Percentiles rank a stretch among this genome's conserved stretches.
Evolutionary conservation across 2,888 invertebrate species (phyloP).

Genomic region (Melieria omissa): DNA sequence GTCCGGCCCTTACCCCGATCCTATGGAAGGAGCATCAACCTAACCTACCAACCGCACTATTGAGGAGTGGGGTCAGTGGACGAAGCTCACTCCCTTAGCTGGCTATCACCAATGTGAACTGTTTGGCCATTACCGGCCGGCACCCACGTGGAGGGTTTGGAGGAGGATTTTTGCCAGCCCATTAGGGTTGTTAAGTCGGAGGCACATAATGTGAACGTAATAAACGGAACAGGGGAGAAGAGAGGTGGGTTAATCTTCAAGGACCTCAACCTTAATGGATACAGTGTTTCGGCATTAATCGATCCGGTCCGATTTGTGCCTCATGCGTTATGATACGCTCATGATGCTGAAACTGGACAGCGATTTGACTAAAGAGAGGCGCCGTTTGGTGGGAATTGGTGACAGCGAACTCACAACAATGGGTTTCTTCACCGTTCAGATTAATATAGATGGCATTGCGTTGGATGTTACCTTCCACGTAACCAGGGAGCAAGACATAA

Average conservation of each 20-base stretch:
- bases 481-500: constrained; percentile 20
- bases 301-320: constrained; percentile 28
- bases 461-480: constrained; percentile 26
- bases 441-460: constrained; percentile 2
- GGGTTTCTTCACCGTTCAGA: constrained; percentile 17
- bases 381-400: constrained; percentile 27
- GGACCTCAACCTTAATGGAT: constrained; percentile 9
- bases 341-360: constrained; percentile 24
- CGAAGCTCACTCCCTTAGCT: too few relatives aligned
- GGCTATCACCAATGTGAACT: too few relatives aligned
- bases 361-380: constrained; percentile 23
- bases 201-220: neutral
- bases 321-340: constrained; percentile 31
- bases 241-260: constrained; percentile 18
- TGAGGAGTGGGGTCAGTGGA: too few relatives aligned
- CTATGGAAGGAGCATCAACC: too few relatives aligned
- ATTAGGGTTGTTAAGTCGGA: neutral
- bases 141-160: too few relatives aligned
- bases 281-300: constrained; percentile 15
- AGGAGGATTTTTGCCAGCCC: too few relatives aligned
- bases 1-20: too few relatives aligned
- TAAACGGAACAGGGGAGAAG: neutral
- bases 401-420: constrained; percentile 23
- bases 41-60: too few relatives aligned
- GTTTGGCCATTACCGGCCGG: too few relatives aligned